A percentile compares a stretch with the other conserved stretches of the same genome.
Evolutionary conservation across 2,113 vertebrate species (phyloP).

Genomic region (Spilogale gracilis): DNA sequence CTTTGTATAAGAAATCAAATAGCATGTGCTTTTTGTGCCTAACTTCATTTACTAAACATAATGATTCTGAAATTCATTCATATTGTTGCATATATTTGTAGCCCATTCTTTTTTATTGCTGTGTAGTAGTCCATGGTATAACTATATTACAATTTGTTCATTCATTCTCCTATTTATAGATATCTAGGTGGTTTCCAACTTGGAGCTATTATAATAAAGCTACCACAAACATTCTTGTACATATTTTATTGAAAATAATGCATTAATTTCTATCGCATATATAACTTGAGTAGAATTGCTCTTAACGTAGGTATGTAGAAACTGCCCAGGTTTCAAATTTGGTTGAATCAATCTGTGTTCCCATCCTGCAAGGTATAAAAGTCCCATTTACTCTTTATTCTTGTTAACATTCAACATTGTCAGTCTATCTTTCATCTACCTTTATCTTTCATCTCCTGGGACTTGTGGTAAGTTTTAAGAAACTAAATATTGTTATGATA

Average conservation of each 20-base stretch:
- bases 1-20: neutral
- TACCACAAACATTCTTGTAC: neutral
- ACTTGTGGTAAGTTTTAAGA: conserved; percentile 27
- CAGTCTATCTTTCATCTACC: neutral
- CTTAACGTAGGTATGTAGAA: neutral
- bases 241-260: neutral
- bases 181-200: neutral
- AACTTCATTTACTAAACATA: neutral
- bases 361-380: neutral
- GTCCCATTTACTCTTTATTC: neutral
- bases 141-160: neutral
- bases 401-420: neutral
- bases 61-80: neutral
- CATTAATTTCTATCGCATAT: neutral
- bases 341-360: neutral
- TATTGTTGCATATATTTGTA: neutral
- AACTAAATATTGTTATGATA: neutral
- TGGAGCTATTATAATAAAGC: conserved; percentile 4
- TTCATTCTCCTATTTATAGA: neutral
- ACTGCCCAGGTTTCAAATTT: neutral
- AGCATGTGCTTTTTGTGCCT: neutral
- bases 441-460: neutral
- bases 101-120: neutral
- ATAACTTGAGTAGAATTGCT: neutral
- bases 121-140: neutral